Percentiles rank a stretch among this genome's conserved stretches.
Evolutionary conservation across 2,113 vertebrate species (phyloP).

Genomic region (Platysternon megacephalum): DNA sequence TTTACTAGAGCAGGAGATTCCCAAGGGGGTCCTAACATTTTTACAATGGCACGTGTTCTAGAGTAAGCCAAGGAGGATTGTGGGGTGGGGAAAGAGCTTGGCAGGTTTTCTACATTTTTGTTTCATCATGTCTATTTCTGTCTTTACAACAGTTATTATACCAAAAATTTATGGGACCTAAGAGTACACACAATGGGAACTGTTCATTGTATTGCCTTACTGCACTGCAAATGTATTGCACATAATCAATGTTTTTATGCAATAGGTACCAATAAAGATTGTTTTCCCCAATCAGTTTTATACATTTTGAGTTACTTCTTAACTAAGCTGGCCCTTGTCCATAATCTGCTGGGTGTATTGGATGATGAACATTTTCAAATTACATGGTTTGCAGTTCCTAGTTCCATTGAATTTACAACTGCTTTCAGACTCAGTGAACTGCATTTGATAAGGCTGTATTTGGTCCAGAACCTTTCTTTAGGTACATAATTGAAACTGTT

Average conservation of each 20-base stretch:
- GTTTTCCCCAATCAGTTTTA: background rate
- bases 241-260: background rate
- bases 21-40: background rate
- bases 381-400: conserved; percentile 71
- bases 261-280: background rate
- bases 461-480: conserved; percentile 70
- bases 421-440: conserved; percentile 75
- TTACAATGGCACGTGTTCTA: conserved; percentile 4
- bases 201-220: background rate
- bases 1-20: background rate
- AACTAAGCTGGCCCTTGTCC: conserved; percentile 61
- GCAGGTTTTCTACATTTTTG: conserved; percentile 6
- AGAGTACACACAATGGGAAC: conserved; percentile 6
- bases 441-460: conserved; percentile 72
- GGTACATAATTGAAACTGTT: conserved; percentile 78
- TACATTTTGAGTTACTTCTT: conserved; percentile 45
- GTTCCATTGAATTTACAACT: conserved; percentile 75
- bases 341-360: conserved; percentile 55
- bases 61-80: background rate
- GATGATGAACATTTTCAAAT: conserved; percentile 79
- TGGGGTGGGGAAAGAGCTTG: background rate
- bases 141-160: background rate
- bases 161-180: background rate
- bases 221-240: background rate
- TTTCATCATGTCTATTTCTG: conserved; percentile 29